phyloP scores from a whole-genome alignment of 2,797 vertebrate genomes.

The Hippocampus kuda region DNA sequence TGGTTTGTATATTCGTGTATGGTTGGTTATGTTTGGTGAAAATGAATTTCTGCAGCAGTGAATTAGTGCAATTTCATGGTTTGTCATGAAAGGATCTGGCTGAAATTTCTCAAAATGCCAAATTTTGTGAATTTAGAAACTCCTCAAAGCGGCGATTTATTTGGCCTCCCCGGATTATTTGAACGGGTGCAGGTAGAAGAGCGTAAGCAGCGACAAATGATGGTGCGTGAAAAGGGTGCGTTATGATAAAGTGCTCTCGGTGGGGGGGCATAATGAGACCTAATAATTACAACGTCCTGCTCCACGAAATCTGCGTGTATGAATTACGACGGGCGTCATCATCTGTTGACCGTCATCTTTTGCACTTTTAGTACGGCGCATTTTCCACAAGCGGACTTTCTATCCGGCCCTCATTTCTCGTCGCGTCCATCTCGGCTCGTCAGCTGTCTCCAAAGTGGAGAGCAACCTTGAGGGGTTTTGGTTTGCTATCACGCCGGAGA shows the following conservation, averaged over 20 bases:
- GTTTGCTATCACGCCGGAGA: background rate
- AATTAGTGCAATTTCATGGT: no score
- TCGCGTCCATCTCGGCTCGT: background rate
- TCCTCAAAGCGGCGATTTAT: background rate
- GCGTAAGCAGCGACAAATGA: background rate
- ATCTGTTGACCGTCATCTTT: background rate
- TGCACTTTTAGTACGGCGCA: background rate
- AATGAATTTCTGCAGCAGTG: no score
- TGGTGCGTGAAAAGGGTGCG: background rate
- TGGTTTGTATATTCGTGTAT: no score
- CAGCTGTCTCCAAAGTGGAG: slow-evolving; percentile 1
- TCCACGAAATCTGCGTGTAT: background rate
- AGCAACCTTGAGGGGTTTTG: slow-evolving; percentile 1
- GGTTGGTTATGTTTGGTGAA: no score
- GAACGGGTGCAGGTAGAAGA: background rate
- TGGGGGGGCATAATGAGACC: background rate
- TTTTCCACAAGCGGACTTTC: background rate
- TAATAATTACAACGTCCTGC: background rate
- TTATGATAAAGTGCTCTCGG: background rate
- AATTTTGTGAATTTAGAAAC: no score
- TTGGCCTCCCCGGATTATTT: background rate
- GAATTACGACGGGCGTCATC: background rate
- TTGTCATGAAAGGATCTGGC: no score
- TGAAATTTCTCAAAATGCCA: no score
- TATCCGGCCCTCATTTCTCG: background rate